Percentiles rank a stretch among this genome's conserved stretches.
These are phyloP conservation scores for Hofmannophila pseudospretella DNA, from an alignment of 2,888 invertebrate species.

Conservation along the genomic window DNA sequence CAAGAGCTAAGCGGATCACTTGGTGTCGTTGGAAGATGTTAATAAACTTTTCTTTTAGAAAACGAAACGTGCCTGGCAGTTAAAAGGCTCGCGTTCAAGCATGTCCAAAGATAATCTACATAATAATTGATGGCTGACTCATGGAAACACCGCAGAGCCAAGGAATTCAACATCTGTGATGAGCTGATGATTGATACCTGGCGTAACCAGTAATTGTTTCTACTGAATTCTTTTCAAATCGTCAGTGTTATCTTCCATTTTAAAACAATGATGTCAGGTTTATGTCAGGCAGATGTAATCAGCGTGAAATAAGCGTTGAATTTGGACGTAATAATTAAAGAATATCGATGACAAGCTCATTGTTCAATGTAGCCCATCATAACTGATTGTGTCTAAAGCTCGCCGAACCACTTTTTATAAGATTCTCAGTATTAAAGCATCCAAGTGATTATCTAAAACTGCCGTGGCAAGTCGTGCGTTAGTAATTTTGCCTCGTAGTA, in stretches of 20 bases:
- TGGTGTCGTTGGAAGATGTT: slow-evolving; percentile 23
- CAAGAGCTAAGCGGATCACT: no score
- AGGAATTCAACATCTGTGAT: slow-evolving; percentile 24
- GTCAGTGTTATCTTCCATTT: slow-evolving; percentile 4
- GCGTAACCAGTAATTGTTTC: slow-evolving; percentile 38
- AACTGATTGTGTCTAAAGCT: slow-evolving; percentile 35
- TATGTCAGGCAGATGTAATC: slow-evolving; percentile 2
- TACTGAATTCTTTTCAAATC: slow-evolving; percentile 19
- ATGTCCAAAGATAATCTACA: slow-evolving; percentile 41
- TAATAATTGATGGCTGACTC: slow-evolving; percentile 34
- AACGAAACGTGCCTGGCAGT: slow-evolving; percentile 15
- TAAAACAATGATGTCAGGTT: slow-evolving; percentile 9
- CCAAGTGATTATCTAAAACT: slow-evolving; percentile 36
- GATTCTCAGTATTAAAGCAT: slow-evolving; percentile 38
- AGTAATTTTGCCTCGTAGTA: slow-evolving; percentile 28
- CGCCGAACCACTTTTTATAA: slow-evolving; percentile 41
- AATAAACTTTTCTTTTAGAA: slow-evolving; percentile 29
- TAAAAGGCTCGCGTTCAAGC: slow-evolving; percentile 18
- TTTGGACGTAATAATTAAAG: slow-evolving; percentile 9
- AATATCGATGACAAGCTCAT: slow-evolving; percentile 7
- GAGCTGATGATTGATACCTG: slow-evolving; percentile 33
- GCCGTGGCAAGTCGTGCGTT: slow-evolving; percentile 23
- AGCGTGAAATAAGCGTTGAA: not conserved
- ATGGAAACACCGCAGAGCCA: slow-evolving; percentile 24
- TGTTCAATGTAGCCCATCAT: slow-evolving; percentile 15